Evolutionary conservation across 37 sponge, comb jelly and placozoan genomes (phyloP).

Genomic region (Petrosia ficiformis): DNA sequence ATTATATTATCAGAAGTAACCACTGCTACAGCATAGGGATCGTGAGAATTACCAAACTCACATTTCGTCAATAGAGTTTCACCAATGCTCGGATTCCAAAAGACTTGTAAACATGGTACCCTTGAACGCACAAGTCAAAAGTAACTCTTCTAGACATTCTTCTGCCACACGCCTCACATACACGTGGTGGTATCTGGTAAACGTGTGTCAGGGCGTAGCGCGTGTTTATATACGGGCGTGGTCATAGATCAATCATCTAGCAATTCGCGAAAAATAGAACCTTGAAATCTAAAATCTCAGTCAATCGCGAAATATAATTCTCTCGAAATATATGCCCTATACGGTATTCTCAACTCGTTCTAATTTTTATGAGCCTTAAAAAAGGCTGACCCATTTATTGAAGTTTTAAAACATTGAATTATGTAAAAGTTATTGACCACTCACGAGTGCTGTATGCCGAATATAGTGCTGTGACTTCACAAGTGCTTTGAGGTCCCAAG

Average conservation of each 20-base stretch:
- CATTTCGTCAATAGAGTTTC: conserved; percentile 2
- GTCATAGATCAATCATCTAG: neutral
- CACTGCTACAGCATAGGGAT: conserved; percentile 29
- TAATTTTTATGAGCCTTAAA: too few species aligned
- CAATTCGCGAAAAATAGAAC: neutral
- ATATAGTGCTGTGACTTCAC: too few species aligned
- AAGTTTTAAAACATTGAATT: too few species aligned
- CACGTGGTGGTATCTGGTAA: too few species aligned
- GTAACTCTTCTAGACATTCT: neutral
- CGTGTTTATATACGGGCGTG: neutral
- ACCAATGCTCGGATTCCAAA: conserved; percentile 6
- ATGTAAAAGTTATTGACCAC: too few species aligned
- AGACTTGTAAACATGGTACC: conserved; percentile 22
- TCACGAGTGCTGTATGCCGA: too few species aligned
- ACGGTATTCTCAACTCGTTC: neutral
- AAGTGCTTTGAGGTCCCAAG: too few species aligned
- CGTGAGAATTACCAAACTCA: conserved; percentile 14
- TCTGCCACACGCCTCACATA: neutral
- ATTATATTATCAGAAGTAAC: neutral
- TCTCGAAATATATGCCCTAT: neutral
- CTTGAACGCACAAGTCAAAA: neutral
- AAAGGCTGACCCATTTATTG: too few species aligned
- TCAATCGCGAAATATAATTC: neutral
- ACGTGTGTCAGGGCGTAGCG: too few species aligned
- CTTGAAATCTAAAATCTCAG: neutral